Evolutionary conservation across 2,113 vertebrate genomes (phyloP), one percentile per base, ranked within the genome.

Genomic region (Potamarius usumacintae): DNA sequence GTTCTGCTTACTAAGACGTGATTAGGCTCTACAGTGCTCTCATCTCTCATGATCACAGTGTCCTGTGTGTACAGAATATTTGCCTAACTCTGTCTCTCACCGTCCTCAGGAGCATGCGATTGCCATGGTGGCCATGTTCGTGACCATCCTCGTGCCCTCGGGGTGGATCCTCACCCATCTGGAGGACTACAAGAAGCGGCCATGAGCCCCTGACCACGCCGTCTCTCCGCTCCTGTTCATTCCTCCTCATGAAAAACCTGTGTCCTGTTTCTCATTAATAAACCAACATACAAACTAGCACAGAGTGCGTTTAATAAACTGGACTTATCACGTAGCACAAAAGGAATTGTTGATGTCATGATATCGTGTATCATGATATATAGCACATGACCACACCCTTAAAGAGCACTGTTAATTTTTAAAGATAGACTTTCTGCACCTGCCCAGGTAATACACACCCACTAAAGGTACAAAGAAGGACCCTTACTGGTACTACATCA

Each of bases 131-230:
- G 0, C 6, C 48, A 27, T 94, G 22, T 92, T 93, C 0, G 0
- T 1, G 0, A 34, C 88, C 25, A 88, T 96, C 90, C 83, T 97
- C 90, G 0, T 53, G 0, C 96, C 96, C 0, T 74, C 95, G 0
- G 94, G 91, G 69, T 97, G 95, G 94, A 50, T 97, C 88, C 83
- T 97, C 85, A 0, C 81, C 0, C 55, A 97, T 55, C 12, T 97
- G 5, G 85, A 95, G 0, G 1, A 89, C 89, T 96, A 97, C 91
- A 96, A 92, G 93, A 91, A 80, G 14, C 50, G 80, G 22, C 52
- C 60, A 0, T 81, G 84, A 62, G 65, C 5, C 2, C 9, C 57
- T 42, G 30, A 79, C 55, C 53, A 12, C 58, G 42, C 25, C 9
- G 27, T 34, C 79, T 0, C 42, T 50, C 27, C 53, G 5, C 25